phyloP scores from a whole-genome alignment of 2,113 vertebrate species.

The Microcebus griseorufus region DNA sequence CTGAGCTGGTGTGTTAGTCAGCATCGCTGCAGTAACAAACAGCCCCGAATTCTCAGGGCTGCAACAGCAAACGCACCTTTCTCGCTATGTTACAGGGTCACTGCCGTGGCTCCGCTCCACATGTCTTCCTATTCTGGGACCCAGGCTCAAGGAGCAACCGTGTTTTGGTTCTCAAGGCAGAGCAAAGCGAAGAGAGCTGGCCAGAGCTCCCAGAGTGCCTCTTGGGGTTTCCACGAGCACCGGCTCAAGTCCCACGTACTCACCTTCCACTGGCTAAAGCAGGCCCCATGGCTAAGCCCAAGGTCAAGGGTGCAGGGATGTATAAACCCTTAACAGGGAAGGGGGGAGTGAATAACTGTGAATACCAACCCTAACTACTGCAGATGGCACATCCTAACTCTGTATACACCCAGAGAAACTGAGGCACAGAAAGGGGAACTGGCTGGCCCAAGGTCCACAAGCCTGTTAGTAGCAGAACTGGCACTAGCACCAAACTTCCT shows the following conservation, averaged over 20 bases:
- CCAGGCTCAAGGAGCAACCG: background rate
- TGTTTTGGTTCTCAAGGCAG: background rate
- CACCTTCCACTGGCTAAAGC: background rate
- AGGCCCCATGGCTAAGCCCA: background rate
- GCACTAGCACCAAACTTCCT: background rate
- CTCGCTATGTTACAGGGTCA: background rate
- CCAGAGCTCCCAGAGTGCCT: rapidly evolving
- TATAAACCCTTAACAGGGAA: background rate
- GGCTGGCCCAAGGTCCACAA: background rate
- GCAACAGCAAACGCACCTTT: background rate
- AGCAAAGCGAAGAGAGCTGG: background rate
- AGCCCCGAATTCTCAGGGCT: background rate
- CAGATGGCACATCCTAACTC: background rate
- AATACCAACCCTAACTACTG: background rate
- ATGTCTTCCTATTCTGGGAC: background rate
- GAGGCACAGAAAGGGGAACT: background rate
- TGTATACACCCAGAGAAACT: background rate
- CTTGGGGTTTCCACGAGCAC: background rate
- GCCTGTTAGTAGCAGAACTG: background rate
- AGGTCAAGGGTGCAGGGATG: rapidly evolving
- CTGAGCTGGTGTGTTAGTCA: background rate
- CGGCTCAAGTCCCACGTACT: rapidly evolving
- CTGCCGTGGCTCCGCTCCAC: background rate
- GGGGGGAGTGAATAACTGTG: too few species aligned
- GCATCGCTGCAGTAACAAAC: background rate